These are phyloP conservation scores for Pyrocephalus nanus DNA, from an alignment of 2,797 vertebrate genomes.

Conservation along the genomic window DNA sequence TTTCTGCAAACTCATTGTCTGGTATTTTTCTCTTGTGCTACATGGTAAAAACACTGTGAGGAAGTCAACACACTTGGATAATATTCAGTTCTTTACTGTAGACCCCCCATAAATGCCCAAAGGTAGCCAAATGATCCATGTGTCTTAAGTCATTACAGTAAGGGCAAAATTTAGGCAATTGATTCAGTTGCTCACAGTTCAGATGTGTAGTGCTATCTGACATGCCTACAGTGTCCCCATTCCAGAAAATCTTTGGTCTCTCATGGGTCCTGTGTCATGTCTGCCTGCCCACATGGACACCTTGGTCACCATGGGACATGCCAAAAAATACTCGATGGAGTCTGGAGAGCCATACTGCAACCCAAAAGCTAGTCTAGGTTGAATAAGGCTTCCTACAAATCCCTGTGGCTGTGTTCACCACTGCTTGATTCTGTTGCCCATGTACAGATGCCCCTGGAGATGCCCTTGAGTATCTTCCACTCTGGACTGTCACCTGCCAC, in stretches of 20 bases:
- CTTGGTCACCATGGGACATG: background rate
- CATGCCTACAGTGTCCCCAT: background rate
- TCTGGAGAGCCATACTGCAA: background rate
- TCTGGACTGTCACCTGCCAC: background rate
- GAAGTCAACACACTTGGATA: background rate
- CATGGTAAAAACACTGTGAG: background rate
- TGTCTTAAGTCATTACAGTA: background rate
- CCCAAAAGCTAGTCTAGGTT: background rate
- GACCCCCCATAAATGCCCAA: background rate
- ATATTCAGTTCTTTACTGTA: background rate
- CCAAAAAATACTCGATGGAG: background rate
- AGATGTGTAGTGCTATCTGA: background rate
- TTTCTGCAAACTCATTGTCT: background rate
- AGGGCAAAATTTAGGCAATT: background rate
- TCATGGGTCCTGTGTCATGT: rapidly evolving
- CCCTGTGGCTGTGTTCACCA: background rate
- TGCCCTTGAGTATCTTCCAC: background rate
- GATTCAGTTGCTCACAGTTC: background rate
- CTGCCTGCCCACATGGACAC: background rate
- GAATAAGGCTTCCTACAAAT: background rate
- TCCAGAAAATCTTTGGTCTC: background rate
- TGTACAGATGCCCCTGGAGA: background rate
- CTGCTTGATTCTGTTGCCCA: background rate
- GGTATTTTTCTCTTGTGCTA: background rate
- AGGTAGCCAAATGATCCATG: background rate